A percentile compares a stretch with the other conserved stretches of the same genome.
Conservation (phyloP, 2,797 vertebrate species). For the Morus bassanus region DNA sequence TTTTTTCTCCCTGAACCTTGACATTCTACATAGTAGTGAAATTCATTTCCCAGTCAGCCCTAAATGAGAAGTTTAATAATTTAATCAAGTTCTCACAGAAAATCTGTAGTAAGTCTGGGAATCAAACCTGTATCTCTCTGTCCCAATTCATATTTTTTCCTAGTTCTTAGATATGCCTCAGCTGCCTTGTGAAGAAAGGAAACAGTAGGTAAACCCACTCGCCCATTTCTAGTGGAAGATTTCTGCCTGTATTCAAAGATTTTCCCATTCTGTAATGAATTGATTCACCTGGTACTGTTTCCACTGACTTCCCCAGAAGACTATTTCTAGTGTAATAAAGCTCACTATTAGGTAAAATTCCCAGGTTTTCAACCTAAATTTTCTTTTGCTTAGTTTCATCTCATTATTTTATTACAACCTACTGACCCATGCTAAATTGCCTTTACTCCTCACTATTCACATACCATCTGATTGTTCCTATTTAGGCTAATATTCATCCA, state of each 20-base stretch:
- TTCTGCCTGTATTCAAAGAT: neutral
- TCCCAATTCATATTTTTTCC: neutral
- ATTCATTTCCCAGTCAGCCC: slow-evolving; percentile 7
- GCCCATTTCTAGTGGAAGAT: neutral
- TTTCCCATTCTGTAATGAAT: neutral
- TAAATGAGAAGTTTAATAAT: slow-evolving; percentile 8
- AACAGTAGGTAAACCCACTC: neutral
- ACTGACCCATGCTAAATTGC: neutral
- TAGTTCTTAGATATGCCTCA: neutral
- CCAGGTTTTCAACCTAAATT: neutral
- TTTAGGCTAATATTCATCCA: neutral
- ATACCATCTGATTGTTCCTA: neutral
- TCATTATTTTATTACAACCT: neutral
- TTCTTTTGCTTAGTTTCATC: neutral
- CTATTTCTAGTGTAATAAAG: neutral
- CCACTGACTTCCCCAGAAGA: neutral
- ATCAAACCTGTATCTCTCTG: neutral
- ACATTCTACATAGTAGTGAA: slow-evolving; percentile 37
- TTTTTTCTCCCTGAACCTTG: slow-evolving; percentile 32
- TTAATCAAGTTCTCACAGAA: slow-evolving; percentile 28
- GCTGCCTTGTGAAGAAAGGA: neutral
- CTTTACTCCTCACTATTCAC: neutral
- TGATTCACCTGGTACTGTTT: neutral
- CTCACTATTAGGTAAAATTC: neutral
- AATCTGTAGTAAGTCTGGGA: slow-evolving; percentile 4